Evolutionary conservation across 1,140 invertebrate species (phyloP), one percentile per base, ranked within the genome.

Genomic region (Aphis craccivora): DNA sequence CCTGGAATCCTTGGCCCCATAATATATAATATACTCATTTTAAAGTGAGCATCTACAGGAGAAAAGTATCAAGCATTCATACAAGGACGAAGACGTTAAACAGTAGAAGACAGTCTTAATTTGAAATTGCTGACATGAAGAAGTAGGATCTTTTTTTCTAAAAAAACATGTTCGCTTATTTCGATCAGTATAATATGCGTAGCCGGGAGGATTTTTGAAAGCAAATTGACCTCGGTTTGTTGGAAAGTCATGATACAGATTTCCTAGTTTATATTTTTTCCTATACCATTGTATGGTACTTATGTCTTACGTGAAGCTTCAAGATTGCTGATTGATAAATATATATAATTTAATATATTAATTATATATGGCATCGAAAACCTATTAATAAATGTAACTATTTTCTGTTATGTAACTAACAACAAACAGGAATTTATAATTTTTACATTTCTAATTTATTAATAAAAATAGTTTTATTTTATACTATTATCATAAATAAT

Each of bases 1-100:
- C 90, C 90, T 91, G 90, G 60, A 91, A 91, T 91, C 90, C 90
- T 91, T 91, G 90, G 90, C n/a, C 1, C 14, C 18, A 48, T n/a
- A n/a, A 18, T 14, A 76, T n/a, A 67, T n/a, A 18, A 76, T 76
- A 35, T 81, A 81, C 23, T 55, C 9, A 18, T 37, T 20, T 25
- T 88, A 88, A 88, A 37, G n/a, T 20, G 45, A 51, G 45, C 87
- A 88, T 20, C 87, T 51, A 88, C 45, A 51, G n/a, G 53, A 88
- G 20, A 51, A 48, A 87, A 87, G 35, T 23, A 87, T 87, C 25
- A 35, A 53, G 35, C 51, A 20, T 90, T 55, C 35, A 60, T 43
- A 18, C 53, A 90, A 90, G 88, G 88, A 60, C 51, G 51, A 40
- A 40, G 53, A 89, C 35, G 87, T 37, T 89, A 22, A 55, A 43